Conservation (phyloP, 2,113 vertebrate species). For the Corythornis madagascariensis region DNA sequence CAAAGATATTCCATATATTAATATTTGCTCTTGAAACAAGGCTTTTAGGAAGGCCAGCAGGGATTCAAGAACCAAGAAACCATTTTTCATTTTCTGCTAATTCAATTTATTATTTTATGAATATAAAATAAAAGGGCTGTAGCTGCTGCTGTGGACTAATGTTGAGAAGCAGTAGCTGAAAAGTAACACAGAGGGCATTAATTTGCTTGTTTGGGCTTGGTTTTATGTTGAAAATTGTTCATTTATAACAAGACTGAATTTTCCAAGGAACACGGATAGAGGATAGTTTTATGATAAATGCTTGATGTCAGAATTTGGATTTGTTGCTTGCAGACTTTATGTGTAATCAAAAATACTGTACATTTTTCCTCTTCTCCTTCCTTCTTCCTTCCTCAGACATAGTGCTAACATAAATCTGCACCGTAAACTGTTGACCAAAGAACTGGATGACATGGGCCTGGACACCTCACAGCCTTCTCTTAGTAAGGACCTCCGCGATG, state of each 20-base stretch:
- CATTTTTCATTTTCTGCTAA: conserved; percentile 10
- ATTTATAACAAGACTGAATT: neutral
- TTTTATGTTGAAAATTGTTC: neutral
- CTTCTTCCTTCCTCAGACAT: conserved; percentile 87
- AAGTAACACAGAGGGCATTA: neutral
- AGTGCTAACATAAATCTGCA: conserved; percentile 99
- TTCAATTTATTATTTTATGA: neutral
- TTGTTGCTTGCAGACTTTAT: conserved; percentile 8
- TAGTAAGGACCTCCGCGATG: conserved; percentile 93
- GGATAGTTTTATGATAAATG: neutral
- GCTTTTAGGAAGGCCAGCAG: neutral
- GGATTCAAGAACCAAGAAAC: neutral
- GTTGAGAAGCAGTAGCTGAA: neutral
- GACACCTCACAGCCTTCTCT: conserved; percentile 93
- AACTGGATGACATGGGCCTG: conserved; percentile 99
- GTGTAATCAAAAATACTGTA: conserved; percentile 72
- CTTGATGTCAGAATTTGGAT: conserved; percentile 50
- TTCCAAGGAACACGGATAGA: neutral
- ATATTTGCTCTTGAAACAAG: neutral
- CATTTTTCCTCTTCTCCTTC: conserved; percentile 67
- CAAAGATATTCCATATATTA: neutral
- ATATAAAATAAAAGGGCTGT: neutral
- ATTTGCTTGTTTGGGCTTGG: neutral
- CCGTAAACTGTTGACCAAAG: conserved; percentile 99
- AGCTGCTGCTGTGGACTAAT: conserved; percentile 4